phyloP scores from a whole-genome alignment of 1,140 invertebrate genomes.

The Tetramorium simillimum region DNA sequence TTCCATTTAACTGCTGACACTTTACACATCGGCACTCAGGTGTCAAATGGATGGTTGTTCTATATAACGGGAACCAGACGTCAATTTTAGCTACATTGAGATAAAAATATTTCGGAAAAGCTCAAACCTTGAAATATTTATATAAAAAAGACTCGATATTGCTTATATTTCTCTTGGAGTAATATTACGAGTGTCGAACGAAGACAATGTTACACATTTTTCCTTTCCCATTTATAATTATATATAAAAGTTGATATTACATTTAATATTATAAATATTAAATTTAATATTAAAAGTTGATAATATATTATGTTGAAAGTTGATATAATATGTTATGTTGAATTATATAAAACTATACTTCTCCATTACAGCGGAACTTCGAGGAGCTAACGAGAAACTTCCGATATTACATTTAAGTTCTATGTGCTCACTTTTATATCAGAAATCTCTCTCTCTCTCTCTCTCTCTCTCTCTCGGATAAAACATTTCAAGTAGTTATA shows the following conservation, averaged over 20 bases:
- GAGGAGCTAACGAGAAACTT: slow-evolving; percentile 41
- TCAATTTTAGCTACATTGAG: slow-evolving; percentile 16
- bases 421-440: slow-evolving; percentile 35
- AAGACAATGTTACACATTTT: not conserved
- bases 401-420: slow-evolving; percentile 52
- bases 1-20: slow-evolving; percentile 48
- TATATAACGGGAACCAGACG: not conserved
- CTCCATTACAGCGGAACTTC: slow-evolving; percentile 39
- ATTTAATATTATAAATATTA: too few relatives aligned
- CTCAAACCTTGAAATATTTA: not conserved
- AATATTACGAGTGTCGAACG: not conserved
- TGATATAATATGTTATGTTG: slow-evolving; percentile 34
- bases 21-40: slow-evolving; percentile 29
- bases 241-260: too few relatives aligned
- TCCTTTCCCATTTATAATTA: not conserved
- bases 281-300: too few relatives aligned
- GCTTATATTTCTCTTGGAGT: not conserved
- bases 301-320: not conserved
- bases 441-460: not conserved
- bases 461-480: not conserved
- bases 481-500: slow-evolving; percentile 36
- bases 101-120: slow-evolving; percentile 3
- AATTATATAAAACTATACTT: slow-evolving; percentile 57
- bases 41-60: slow-evolving; percentile 34
- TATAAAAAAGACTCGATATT: not conserved